Evolutionary conservation across 2,113 vertebrate genomes (phyloP).

Genomic region (Trogon surrucura): DNA sequence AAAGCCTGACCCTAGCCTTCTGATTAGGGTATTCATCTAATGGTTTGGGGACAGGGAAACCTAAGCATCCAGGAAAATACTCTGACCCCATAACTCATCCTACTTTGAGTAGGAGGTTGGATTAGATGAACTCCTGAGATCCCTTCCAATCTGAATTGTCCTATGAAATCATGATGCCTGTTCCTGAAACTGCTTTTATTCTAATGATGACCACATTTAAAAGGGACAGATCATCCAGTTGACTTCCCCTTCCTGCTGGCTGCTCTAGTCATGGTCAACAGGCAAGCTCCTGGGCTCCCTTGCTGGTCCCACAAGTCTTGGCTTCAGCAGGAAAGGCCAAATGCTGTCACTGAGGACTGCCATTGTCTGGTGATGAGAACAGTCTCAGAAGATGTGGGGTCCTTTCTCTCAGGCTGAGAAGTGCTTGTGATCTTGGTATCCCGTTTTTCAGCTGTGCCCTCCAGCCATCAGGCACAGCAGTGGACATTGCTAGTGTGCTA

Average conservation of each 20-base stretch:
- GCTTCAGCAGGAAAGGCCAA: not conserved
- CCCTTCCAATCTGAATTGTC: not conserved
- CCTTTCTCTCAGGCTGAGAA: not conserved
- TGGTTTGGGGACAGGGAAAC: not conserved
- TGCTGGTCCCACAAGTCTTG: not conserved
- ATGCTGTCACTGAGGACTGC: not conserved
- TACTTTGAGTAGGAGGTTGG: not conserved
- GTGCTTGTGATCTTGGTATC: not conserved
- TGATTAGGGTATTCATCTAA: not conserved
- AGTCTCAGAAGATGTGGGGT: not conserved
- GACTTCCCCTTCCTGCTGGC: not conserved
- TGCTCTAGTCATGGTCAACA: not conserved
- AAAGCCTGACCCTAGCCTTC: not conserved
- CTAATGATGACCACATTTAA: not conserved
- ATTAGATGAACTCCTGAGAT: not conserved
- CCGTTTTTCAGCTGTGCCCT: not conserved
- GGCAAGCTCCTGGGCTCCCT: not conserved
- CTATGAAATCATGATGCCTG: not conserved
- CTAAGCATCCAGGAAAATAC: not conserved
- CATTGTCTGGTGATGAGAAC: not conserved
- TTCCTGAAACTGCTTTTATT: not conserved
- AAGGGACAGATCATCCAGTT: not conserved
- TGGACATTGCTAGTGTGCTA: fast-evolving
- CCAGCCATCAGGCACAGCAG: not conserved
- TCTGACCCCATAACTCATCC: not conserved